Base-by-base conservation (phyloP, 2,888 invertebrate species). In the Mesoligia furuncula region DNA sequence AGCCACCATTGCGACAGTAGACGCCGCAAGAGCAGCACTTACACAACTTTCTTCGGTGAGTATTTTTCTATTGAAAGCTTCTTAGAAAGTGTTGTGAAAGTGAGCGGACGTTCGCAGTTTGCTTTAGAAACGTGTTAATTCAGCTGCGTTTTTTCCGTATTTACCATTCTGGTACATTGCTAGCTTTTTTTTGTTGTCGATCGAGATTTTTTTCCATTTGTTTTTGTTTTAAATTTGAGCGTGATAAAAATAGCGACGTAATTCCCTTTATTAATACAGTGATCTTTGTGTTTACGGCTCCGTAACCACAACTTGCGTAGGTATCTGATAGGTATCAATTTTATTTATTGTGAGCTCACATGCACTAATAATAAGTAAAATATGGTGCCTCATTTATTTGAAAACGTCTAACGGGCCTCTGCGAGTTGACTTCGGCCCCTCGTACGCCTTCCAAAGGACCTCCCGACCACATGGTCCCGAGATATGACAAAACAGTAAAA, bases 1-100 rank as follows among this genome's bases (percentile, higher is more conserved):
- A 88, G 57, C 27, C 20, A 81, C 66, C 81, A 95, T 90, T 94
- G 84, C 91, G 89, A 78, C 91, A 73, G 87, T 89, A 89, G 84
- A 91, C 91, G 91, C 84, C 93, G 90, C 75, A 81, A 86, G 86
- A 81, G 91, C 85, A 94, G 92, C 92, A 94, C 94, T 89, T 83
- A 62, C 85, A 75, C 85, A 72, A 93, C 93, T 94, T 94, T 94
- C 94, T 93, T 70, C 83, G 83, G 94, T 94, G 87, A 94, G 95
- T 94, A 88, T 83, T 87, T 90, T 86, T 83, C 77, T 83, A 77
- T 86, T 75, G 89, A 90, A 88, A 88, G 84, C 79, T 83, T 86
- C 88, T 89, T 94, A 93, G 93, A 94, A 94, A 94, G 93, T 93
- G 86, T 54, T 27, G 88, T 88, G 89, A 90, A 91, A 90, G 91